phyloP scores from a whole-genome alignment of 1,140 invertebrate genomes.

The Drosophila setifemur region DNA sequence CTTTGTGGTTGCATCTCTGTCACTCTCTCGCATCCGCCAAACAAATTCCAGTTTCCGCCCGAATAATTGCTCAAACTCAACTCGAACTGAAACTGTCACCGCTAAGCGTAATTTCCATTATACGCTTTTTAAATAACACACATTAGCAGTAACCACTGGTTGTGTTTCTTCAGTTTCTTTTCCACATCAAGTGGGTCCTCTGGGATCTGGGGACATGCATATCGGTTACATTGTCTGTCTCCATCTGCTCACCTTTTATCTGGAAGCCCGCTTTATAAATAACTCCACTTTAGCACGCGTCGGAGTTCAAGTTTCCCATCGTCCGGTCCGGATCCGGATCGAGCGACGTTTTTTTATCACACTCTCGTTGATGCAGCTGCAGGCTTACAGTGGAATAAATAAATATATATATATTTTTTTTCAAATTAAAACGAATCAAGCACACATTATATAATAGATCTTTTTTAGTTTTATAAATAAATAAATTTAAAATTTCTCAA shows the following conservation, averaged over 20 bases:
- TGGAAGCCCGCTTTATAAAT: background rate
- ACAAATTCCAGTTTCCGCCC: slow-evolving; percentile 56
- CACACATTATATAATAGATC: too few species aligned
- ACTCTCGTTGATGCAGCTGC: slow-evolving; percentile 16
- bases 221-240: slow-evolving; percentile 3
- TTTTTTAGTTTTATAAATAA: too few species aligned
- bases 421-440: too few species aligned
- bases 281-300: slow-evolving; percentile 59
- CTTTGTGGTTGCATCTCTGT: background rate
- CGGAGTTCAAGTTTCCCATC: slow-evolving; percentile 7
- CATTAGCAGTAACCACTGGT: slow-evolving; percentile 1
- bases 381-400: background rate
- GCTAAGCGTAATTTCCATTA: slow-evolving; percentile 38
- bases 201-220: background rate
- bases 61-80: slow-evolving; percentile 55
- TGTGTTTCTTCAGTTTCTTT: background rate
- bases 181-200: background rate
- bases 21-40: slow-evolving; percentile 33
- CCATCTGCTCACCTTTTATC: slow-evolving; percentile 14
- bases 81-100: too few species aligned
- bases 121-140: slow-evolving; percentile 44
- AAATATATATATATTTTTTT: too few species aligned
- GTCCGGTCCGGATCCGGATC: background rate
- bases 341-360: background rate
- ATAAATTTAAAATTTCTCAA: too few species aligned